Evolutionary conservation across 2,797 vertebrate genomes (phyloP).

Genomic region (Lindbergichthys nudifrons): DNA sequence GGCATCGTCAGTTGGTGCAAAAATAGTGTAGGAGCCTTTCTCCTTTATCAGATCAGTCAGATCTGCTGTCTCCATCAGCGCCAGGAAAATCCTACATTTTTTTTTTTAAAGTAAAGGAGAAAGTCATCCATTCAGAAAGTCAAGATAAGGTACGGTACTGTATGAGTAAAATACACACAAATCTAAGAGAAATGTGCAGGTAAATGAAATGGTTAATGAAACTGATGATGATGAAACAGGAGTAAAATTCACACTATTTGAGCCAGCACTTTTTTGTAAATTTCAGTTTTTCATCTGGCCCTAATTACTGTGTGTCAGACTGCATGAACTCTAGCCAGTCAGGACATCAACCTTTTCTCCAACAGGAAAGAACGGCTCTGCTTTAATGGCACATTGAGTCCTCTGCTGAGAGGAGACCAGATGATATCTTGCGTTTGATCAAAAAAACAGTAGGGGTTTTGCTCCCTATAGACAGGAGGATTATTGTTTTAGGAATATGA

Average conservation of each 20-base stretch:
- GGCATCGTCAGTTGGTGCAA: constrained; percentile 94
- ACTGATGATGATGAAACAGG: not conserved
- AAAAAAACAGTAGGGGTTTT: not conserved
- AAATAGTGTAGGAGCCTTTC: constrained; percentile 92
- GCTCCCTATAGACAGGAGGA: constrained; percentile 15
- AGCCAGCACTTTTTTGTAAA: not conserved
- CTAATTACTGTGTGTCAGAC: not conserved
- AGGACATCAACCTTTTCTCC: not conserved
- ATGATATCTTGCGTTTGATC: constrained; percentile 1
- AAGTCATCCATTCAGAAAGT: not conserved
- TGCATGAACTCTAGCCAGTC: not conserved
- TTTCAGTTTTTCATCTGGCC: not conserved
- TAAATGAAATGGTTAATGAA: not conserved
- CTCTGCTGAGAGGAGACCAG: not conserved
- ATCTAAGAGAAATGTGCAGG: not conserved
- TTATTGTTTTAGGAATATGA: constrained; percentile 18
- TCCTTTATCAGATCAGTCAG: constrained; percentile 88
- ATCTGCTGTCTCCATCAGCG: constrained; percentile 90
- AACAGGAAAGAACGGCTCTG: not conserved
- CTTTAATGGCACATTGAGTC: not conserved
- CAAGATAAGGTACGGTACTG: not conserved
- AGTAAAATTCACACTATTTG: not conserved
- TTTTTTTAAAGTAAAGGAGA: not conserved
- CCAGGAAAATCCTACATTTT: constrained; percentile 89
- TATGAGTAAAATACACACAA: not conserved